Base-by-base conservation (phyloP, 2,797 vertebrate genomes). In the Ambastaia sidthimunki region DNA sequence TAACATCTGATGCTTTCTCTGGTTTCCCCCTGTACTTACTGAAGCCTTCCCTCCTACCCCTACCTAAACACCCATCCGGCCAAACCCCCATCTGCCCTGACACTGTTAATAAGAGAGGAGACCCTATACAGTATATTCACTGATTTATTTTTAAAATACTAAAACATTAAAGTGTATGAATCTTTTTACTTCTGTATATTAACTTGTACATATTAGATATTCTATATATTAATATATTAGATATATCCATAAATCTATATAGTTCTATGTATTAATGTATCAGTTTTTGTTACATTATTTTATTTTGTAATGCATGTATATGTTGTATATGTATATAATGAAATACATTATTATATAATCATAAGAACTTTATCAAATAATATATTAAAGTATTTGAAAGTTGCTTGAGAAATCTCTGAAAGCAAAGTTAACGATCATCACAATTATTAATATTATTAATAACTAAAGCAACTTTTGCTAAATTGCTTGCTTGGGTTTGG, bases 1-100 rank as follows among this genome's bases (percentile, higher is more conserved):
- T 92, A 91, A 93, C 87, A 83, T 94, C 96, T 97, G 95, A 97
- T 90, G 91, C 92, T 85, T 88, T 92, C 93, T 79, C 81, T 63
- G 65, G 70, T 83, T 88, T 82, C 83, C 48, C 65, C 62, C 89
- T 89, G 66, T 88, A 90, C 85, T 80, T 87, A 89, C 72, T 71
- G 68, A 59, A 67, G 69, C 89, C 89, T 83, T 81, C 85, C 82
- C 59, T 78, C 79, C 80, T 82, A 15, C 37, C 34, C 3, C 3
- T 7, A 18, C 63, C 41, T 60, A 19, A 73, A 41, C 25, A 54
- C n/a, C 48, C 63, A 28, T 2, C 28, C 28, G 28, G 28, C 28
- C n/a, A 19, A 73, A 37, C 25, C 44, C n/a, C 48, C 63, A 63
- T 15, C 55, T 50, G 62, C 48, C 54, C 44, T 68, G 84, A 70